Percentiles rank a stretch among this genome's conserved stretches.
phyloP scores from a whole-genome alignment of 2,888 invertebrate species.

The Cerastis leucographa region DNA sequence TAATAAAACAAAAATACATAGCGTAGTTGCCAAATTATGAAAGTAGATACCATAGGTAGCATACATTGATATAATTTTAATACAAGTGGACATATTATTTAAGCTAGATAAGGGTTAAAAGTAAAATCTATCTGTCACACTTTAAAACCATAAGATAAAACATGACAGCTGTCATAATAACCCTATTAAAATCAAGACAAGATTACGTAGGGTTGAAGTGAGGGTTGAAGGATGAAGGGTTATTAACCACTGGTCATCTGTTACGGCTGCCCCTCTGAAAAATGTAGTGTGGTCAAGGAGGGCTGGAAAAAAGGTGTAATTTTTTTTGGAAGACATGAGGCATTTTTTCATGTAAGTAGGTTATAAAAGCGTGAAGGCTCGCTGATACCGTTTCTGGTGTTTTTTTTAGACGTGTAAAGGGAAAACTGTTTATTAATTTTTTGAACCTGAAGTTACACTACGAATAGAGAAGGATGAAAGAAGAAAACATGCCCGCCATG shows the following conservation, averaged over 20 bases:
- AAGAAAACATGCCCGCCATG: too few species aligned
- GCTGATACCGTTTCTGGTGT: neutral
- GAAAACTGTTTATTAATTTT: neutral
- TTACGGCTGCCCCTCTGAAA: slow-evolving; percentile 51
- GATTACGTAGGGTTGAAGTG: slow-evolving; percentile 64
- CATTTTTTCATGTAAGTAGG: neutral
- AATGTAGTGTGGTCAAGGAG: slow-evolving; percentile 36
- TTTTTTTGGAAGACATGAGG: neutral
- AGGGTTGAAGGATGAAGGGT: slow-evolving; percentile 60
- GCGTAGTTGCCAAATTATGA: neutral
- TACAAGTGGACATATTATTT: slow-evolving; percentile 1
- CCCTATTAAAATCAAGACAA: slow-evolving; percentile 67
- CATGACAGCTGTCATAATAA: slow-evolving; percentile 67
- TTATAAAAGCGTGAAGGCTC: neutral
- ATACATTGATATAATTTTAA: neutral
- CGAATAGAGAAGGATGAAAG: neutral
- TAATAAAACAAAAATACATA: too few species aligned
- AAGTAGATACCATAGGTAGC: neutral
- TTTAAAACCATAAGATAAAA: slow-evolving; percentile 54
- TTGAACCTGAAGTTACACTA: neutral
- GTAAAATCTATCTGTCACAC: slow-evolving; percentile 45
- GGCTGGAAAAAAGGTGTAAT: slow-evolving; percentile 33
- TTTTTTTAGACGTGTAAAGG: neutral
- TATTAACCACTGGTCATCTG: slow-evolving; percentile 68
- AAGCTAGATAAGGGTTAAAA: slow-evolving; percentile 34